A percentile compares a stretch with the other conserved stretches of the same genome.
Evolutionary conservation across 2,888 invertebrate genomes (phyloP).

Genomic region (Halictus ligatus): DNA sequence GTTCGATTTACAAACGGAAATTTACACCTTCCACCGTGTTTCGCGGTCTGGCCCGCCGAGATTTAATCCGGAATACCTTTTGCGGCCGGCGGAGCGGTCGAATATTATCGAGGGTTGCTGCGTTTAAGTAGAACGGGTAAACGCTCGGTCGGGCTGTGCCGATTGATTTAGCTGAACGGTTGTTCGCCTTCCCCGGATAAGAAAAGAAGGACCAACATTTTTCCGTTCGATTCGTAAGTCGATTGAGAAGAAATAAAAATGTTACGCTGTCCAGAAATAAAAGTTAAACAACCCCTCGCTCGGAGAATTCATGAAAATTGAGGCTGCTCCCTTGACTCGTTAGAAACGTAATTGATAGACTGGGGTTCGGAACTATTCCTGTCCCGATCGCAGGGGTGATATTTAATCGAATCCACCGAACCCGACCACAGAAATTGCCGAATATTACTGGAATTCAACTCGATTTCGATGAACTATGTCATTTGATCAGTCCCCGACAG

Average conservation of each 20-base stretch:
- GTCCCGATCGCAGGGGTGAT: background rate
- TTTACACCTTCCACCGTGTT: conserved; percentile 44
- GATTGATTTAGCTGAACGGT: conserved; percentile 11
- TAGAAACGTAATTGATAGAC: background rate
- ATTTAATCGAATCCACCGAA: background rate
- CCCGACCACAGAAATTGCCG: background rate
- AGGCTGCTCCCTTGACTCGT: background rate
- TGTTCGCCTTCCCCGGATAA: too few relatives aligned
- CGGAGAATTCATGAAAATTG: background rate
- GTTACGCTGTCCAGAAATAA: background rate
- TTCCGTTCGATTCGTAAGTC: too few relatives aligned
- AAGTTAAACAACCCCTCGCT: too few relatives aligned
- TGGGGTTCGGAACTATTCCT: background rate
- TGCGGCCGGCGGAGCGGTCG: conserved; percentile 24
- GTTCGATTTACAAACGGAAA: conserved; percentile 54
- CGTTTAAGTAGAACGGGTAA: conserved; percentile 36
- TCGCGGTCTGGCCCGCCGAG: conserved; percentile 15
- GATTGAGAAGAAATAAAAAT: too few relatives aligned
- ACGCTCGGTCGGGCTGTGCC: background rate
- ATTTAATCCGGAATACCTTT: conserved; percentile 46
- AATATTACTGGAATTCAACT: background rate
- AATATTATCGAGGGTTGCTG: conserved; percentile 18
- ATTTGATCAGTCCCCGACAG: background rate
- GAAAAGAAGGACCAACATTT: too few relatives aligned
- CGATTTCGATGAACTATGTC: background rate